A percentile compares a stretch with the other conserved stretches of the same genome.
Conservation (phyloP, 1,140 invertebrate genomes). For the Condylostylus longicornis region DNA sequence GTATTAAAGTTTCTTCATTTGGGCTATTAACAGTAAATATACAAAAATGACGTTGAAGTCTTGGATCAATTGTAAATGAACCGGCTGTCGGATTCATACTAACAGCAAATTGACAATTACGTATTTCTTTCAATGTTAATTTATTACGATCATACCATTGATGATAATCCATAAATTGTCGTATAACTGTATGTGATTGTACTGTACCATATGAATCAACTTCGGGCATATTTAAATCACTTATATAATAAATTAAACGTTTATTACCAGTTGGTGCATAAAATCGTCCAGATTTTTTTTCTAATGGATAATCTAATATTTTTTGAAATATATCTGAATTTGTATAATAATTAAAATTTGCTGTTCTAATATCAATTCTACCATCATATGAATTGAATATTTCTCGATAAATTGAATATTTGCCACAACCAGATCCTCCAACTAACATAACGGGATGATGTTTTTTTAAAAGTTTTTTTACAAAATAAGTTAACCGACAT, state of each 20-base stretch:
- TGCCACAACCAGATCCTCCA: constrained; percentile 73
- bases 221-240: constrained; percentile 96
- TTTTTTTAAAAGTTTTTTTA: constrained; percentile 69
- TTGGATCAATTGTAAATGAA: constrained; percentile 82
- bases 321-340: constrained; percentile 84
- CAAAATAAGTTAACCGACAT: constrained; percentile 71
- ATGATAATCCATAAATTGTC: constrained; percentile 86
- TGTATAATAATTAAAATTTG: constrained; percentile 92
- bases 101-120: constrained; percentile 84
- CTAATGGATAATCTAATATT: constrained; percentile 79
- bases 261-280: constrained; percentile 85
- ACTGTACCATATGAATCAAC: constrained; percentile 91
- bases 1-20: constrained; percentile 53
- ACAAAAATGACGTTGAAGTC: constrained; percentile 84
- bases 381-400: constrained; percentile 42
- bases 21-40: constrained; percentile 83
- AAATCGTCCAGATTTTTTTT: constrained; percentile 88
- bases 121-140: constrained; percentile 78
- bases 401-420: constrained; percentile 72
- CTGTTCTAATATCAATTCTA: constrained; percentile 55
- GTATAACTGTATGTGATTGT: constrained; percentile 83
- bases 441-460: constrained; percentile 81
- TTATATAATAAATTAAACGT: constrained; percentile 84
- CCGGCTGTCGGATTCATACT: constrained; percentile 96
- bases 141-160: constrained; percentile 84